Percentiles rank a stretch among this genome's conserved stretches.
Evolutionary conservation across 2,797 vertebrate species (phyloP).

Genomic region (Poeciliopsis presidionis): DNA sequence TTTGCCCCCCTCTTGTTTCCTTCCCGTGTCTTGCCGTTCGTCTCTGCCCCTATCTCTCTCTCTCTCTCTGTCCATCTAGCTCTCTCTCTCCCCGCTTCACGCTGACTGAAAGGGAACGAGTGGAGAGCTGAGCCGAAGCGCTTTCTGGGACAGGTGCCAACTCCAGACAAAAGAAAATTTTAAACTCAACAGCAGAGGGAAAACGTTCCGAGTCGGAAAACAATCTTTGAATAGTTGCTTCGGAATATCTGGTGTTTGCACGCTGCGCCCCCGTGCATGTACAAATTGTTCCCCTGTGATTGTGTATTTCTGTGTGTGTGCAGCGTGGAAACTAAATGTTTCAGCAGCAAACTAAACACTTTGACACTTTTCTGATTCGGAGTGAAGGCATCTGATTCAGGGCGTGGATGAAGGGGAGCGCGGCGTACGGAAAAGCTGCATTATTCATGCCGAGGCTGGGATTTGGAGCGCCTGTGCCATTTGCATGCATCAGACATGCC

Average conservation of each 20-base stretch:
- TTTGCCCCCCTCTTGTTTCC: slow-evolving; percentile 50
- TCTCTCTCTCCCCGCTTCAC: slow-evolving; percentile 61
- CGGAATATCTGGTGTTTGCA: slow-evolving; percentile 23
- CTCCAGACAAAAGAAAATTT: slow-evolving; percentile 87
- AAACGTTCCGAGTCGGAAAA: slow-evolving; percentile 48
- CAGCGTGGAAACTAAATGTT: slow-evolving; percentile 46
- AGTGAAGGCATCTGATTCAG: slow-evolving; percentile 81
- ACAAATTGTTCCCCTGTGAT: slow-evolving; percentile 29
- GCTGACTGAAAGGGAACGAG: slow-evolving; percentile 65
- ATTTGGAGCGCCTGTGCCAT: slow-evolving; percentile 82
- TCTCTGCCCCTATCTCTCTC: slow-evolving; percentile 53
- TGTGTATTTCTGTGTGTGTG: background rate
- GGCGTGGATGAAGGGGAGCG: slow-evolving; percentile 51
- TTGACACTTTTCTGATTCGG: slow-evolving; percentile 53
- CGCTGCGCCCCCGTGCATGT: background rate
- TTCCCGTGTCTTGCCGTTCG: slow-evolving; percentile 58
- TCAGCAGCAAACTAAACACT: slow-evolving; percentile 49
- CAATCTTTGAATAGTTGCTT: slow-evolving; percentile 42
- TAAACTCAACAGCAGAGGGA: slow-evolving; percentile 79
- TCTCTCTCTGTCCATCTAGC: slow-evolving; percentile 53
- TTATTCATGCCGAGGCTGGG: slow-evolving; percentile 91
- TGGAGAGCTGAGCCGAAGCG: slow-evolving; percentile 75
- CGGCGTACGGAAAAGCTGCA: slow-evolving; percentile 84
- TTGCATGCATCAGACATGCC: slow-evolving; percentile 93
- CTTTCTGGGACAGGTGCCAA: slow-evolving; percentile 94